Base-by-base conservation (phyloP, 2,113 vertebrate genomes). In the Ia io region DNA sequence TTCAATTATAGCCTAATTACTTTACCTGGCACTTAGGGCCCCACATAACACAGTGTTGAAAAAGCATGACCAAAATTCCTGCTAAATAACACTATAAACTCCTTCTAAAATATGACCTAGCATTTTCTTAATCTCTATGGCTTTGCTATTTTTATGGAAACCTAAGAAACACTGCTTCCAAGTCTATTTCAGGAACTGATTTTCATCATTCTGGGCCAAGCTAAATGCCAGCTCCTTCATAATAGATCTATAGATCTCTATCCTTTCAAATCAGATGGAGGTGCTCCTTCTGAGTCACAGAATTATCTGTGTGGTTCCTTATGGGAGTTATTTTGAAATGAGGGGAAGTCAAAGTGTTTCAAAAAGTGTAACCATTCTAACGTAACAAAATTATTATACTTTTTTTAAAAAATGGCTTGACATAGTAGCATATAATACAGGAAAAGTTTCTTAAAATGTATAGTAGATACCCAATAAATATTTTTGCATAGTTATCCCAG, bases 1-100 rank as follows among this genome's bases (percentile, higher is more conserved):
- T 97, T 97, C 95, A 97, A 95, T 97, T 96, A 97, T 63, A 95
- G 85, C 67, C 90, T 95, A 96, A 96, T 97, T 97, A 97, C 88
- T 96, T 95, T 97, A 93, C 86, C 94, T 93, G 95, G 95, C 96
- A 97, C 95, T 92, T 85, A 74, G 92, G 80, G 95, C 91, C 92
- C 82, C 77, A 90, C 82, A 77, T 90, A 88, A 91, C 96, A 90
- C 44, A 70, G 83, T 95, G 90, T 25, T 94, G 94, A 96, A 95
- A 35, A 23, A 88, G 76, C 69, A 97, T 88, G 90, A 79, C 77
- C 69, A 93, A 90, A 90, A 92, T 93, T 92, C 77, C 35, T 93
- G 82, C 82, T 92, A 85, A 95, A 90, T 87, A 94, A 92, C 96
- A 84, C 5, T 73, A 80, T n/a, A 74, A 71, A 86, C 37, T 74